These are phyloP conservation scores for Dexiosoma caninum DNA, from an alignment of 2,888 invertebrate species.

Conservation along the genomic window DNA sequence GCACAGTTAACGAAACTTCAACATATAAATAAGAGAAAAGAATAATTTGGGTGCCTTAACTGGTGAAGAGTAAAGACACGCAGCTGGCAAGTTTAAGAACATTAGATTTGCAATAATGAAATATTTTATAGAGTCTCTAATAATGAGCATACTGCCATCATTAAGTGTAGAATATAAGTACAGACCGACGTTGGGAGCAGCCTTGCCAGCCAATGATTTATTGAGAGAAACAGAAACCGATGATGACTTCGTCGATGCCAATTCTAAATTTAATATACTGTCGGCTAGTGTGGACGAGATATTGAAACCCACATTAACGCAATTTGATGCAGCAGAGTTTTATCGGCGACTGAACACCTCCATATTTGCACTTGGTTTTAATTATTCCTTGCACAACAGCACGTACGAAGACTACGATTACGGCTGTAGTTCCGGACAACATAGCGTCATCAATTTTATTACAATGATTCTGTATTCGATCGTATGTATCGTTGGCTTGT, in stretches of 20 bases:
- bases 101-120: constrained; percentile 12
- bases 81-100: neutral
- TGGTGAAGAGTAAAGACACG: neutral
- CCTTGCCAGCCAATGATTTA: neutral
- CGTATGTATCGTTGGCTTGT: constrained; percentile 90
- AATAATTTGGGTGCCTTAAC: neutral
- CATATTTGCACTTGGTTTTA: constrained; percentile 57
- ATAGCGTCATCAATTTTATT: constrained; percentile 80
- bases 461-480: constrained; percentile 88
- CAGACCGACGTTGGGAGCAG: constrained; percentile 6
- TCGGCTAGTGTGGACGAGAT: constrained; percentile 36
- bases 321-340: constrained; percentile 64
- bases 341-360: constrained; percentile 67
- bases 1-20: constrained; percentile 33
- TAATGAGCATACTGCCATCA: constrained; percentile 73
- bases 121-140: constrained; percentile 55
- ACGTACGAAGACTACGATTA: constrained; percentile 53
- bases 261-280: constrained; percentile 15
- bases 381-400: constrained; percentile 49
- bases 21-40: neutral
- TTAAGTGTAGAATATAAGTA: constrained; percentile 67
- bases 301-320: constrained; percentile 55
- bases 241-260: neutral
- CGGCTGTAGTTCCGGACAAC: constrained; percentile 79
- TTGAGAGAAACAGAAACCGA: constrained; percentile 43